Base-by-base conservation (phyloP, 2,797 vertebrate species). In the Lacerta viridis region DNA sequence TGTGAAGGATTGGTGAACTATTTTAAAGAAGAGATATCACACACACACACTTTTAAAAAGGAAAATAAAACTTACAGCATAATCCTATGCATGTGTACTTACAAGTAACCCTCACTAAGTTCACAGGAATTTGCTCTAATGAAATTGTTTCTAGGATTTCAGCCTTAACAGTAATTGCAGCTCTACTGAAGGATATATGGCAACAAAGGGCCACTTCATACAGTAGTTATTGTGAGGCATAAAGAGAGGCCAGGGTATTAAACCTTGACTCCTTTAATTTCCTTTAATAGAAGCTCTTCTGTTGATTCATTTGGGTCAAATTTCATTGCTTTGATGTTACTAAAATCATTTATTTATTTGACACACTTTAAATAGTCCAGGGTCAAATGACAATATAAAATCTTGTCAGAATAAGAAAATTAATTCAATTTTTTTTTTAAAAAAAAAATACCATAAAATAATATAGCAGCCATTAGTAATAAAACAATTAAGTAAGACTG, bases 321-420 rank as follows among this genome's bases (percentile, higher is more conserved):
- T 13, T 69, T 55, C 43, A 50, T 88, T 87, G n/a, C 46, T 88
- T 92, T 89, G 80, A 87, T 36, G 85, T 55, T 64, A 89, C 39
- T 64, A 84, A 81, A 55, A 64, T 64, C 3, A 43, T 23, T 74
- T 66, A 55, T 72, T 84, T 84, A 71, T 71, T 55, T 68, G 6
- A 59, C 69, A 74, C 36, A 5, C 23, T 36, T 84, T 50, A 33
- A 71, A 72, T 11, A 84, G 82, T 39, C 3, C 7, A 13, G 41
- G 46, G 23, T 41, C 61, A 82, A 25, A 33, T 41, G 61, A 43
- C 39, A 82, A 25, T 43, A 66, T 71, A n/a, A 71, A 71, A 71
- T 71, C n/a, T n/a, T n/a, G 10, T 71, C 11, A 71, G 69, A 71
- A 68, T 29, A 66, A 66, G 17, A 66, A 82, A 41, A 84, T 71